Percentiles rank a stretch among this genome's conserved stretches.
phyloP scores from a whole-genome alignment of 2,797 vertebrate genomes.

The Mionectes olivaceus region DNA sequence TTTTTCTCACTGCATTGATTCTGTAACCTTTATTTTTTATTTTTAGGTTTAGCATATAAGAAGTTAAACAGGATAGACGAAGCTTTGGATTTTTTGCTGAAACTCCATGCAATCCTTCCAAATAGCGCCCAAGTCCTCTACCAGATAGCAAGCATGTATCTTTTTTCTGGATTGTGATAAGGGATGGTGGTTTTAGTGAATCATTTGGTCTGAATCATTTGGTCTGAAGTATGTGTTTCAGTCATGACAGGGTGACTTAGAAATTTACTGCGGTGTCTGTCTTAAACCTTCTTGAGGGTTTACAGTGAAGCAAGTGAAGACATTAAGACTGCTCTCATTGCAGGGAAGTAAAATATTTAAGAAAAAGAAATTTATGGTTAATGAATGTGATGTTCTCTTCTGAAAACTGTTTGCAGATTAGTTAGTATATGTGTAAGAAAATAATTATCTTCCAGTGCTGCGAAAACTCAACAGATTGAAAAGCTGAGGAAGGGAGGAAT shows the following conservation, averaged over 20 bases:
- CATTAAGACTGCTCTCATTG: neutral
- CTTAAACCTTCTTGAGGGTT: neutral
- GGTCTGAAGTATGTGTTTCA: neutral
- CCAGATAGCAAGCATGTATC: conserved; percentile 95
- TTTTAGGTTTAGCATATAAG: conserved; percentile 90
- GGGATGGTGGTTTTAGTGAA: neutral
- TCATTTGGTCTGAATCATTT: neutral
- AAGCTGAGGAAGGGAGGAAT: neutral
- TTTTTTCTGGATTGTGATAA: conserved; percentile 46
- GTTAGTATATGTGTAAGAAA: neutral
- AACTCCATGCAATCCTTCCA: conserved; percentile 93
- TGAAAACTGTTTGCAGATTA: neutral
- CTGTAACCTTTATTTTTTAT: neutral
- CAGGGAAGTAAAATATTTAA: neutral
- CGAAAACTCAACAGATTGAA: neutral
- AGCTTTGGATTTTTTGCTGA: conserved; percentile 93
- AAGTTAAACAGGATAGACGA: conserved; percentile 89
- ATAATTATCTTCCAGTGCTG: neutral
- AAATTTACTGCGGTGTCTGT: neutral
- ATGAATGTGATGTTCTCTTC: neutral
- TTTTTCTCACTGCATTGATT: neutral
- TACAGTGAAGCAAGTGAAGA: neutral
- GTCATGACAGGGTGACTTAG: neutral
- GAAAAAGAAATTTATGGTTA: neutral
- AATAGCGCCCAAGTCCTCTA: conserved; percentile 93